Percentiles rank a stretch among this genome's conserved stretches.
Evolutionary conservation across 2,797 vertebrate species (phyloP).

Genomic region (Sebastes oblongus): DNA sequence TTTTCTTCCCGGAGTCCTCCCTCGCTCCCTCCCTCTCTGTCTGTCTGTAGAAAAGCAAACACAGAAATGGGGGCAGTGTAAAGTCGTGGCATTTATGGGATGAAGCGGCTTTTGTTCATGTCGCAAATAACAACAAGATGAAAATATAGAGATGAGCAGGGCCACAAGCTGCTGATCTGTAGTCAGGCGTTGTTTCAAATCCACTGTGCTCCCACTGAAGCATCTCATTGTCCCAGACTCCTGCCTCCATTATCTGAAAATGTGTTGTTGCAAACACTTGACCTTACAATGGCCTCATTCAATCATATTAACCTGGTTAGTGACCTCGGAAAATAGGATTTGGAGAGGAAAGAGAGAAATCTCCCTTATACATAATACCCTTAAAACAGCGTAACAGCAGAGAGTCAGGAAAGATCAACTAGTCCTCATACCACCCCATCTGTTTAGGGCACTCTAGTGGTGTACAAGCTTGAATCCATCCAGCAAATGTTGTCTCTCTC

Average conservation of each 20-base stretch:
- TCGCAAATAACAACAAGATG: neutral
- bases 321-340: neutral
- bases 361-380: neutral
- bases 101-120: neutral
- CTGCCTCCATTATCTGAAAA: neutral
- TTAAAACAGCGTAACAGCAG: neutral
- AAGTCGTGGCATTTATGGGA: neutral
- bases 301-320: neutral
- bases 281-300: neutral
- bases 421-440: fast-evolving
- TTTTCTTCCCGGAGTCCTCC: neutral
- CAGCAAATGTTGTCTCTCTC: neutral
- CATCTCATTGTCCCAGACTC: neutral
- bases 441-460: neutral
- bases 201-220: neutral
- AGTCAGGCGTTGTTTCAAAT: neutral
- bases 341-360: neutral
- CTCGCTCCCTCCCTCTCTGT: neutral
- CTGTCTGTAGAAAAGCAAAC: conserved; percentile 2
- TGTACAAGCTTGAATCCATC: neutral
- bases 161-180: neutral
- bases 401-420: neutral
- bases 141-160: neutral
- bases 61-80: neutral
- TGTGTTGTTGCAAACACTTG: neutral